Percentiles rank a stretch among this genome's conserved stretches.
Evolutionary conservation across 2,888 invertebrate species (phyloP).

Genomic region (Parnassius orleans): DNA sequence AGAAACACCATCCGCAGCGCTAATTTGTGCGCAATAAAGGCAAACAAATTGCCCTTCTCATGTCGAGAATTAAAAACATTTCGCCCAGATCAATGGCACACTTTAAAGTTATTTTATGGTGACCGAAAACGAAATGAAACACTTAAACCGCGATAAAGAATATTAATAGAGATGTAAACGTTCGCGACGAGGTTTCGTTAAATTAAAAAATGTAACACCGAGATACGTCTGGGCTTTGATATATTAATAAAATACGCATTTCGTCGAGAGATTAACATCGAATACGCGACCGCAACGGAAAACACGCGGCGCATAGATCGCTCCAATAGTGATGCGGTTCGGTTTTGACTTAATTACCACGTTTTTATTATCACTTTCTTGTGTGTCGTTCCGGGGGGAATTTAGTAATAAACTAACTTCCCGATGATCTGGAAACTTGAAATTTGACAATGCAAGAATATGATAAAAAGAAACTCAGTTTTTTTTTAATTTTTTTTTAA

Average conservation of each 20-base stretch:
- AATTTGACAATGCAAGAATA: no score
- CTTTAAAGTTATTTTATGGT: slow-evolving; percentile 61
- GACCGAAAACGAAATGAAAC: slow-evolving; percentile 66
- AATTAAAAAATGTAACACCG: slow-evolving; percentile 37
- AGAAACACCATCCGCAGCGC: slow-evolving; percentile 27
- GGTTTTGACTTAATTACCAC: no score
- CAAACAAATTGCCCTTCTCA: slow-evolving; percentile 33
- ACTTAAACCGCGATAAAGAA: slow-evolving; percentile 67
- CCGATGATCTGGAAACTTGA: no score
- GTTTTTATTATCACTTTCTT: no score
- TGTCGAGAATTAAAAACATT: slow-evolving; percentile 47
- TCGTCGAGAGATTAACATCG: slow-evolving; percentile 63
- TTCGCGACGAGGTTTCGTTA: slow-evolving; percentile 47
- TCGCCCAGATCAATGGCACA: slow-evolving; percentile 34
- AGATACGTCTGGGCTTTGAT: slow-evolving; percentile 50
- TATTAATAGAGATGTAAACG: slow-evolving; percentile 67
- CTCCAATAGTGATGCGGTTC: slow-evolving; percentile 13
- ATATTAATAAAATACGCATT: slow-evolving; percentile 57
- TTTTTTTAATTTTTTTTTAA: no score
- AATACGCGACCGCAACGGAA: slow-evolving; percentile 28
- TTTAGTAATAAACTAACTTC: no score
- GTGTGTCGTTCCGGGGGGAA: no score
- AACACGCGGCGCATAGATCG: slow-evolving; percentile 13
- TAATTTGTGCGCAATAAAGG: slow-evolving; percentile 40
- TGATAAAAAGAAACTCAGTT: no score